Evolutionary conservation across 2,113 vertebrate genomes (phyloP).

Genomic region (Zosterops hypoxanthus): DNA sequence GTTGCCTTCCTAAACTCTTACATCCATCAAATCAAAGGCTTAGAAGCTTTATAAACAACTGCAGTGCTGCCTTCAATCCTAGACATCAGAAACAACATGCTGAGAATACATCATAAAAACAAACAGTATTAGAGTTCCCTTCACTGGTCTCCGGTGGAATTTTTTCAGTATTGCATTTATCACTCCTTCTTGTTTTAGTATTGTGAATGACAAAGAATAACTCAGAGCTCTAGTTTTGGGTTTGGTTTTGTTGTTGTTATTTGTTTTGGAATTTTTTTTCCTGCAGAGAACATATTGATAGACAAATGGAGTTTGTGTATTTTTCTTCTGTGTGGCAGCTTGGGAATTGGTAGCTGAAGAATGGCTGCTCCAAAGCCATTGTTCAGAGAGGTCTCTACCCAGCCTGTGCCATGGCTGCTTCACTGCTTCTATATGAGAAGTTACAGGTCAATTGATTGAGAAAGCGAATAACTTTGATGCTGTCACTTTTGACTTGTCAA

Average conservation of each 20-base stretch:
- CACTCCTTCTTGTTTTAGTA: not conserved
- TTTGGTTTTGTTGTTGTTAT: not conserved
- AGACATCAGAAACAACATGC: not conserved
- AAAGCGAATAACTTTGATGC: not conserved
- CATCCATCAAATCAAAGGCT: conserved; percentile 41
- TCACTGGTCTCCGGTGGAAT: not conserved
- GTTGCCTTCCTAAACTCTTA: conserved; percentile 4
- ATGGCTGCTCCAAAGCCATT: not conserved
- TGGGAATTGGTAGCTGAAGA: not conserved
- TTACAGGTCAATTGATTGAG: not conserved
- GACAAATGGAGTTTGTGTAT: not conserved
- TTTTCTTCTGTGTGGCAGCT: not conserved
- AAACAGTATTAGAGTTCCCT: not conserved
- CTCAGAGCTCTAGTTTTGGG: not conserved
- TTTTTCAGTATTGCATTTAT: not conserved
- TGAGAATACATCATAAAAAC: not conserved
- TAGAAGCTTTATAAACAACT: conserved; percentile 16
- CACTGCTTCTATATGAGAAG: not conserved
- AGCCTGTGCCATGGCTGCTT: not conserved
- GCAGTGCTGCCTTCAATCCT: not conserved
- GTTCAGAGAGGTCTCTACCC: not conserved
- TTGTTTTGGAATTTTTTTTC: not conserved
- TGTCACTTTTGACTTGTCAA: not conserved
- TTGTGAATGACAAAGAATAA: not conserved
- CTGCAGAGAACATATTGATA: not conserved